phyloP scores from a whole-genome alignment of 1,140 invertebrate species.

The Drosophila mayri region DNA sequence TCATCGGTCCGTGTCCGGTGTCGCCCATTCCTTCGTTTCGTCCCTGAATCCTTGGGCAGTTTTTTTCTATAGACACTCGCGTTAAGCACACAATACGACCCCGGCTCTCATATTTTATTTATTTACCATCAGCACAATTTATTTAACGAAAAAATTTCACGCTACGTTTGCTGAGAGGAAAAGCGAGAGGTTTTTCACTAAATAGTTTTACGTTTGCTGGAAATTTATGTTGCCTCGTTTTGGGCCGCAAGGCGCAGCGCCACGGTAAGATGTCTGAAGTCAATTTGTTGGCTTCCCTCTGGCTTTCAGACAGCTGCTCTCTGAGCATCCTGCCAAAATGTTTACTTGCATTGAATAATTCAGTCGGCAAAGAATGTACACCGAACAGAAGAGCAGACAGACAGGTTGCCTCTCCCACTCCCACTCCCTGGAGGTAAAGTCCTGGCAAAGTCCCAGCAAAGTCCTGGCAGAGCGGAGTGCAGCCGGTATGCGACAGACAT shows the following conservation, averaged over 20 bases:
- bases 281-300: conserved; percentile 65
- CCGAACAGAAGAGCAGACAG: conserved; percentile 16
- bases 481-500: conserved; percentile 37
- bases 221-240: conserved; percentile 55
- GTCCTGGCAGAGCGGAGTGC: conserved; percentile 30
- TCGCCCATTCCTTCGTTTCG: conserved; percentile 3
- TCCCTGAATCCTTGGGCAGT: conserved; percentile 3
- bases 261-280: conserved; percentile 57
- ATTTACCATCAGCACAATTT: conserved; percentile 61
- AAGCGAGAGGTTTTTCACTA: conserved; percentile 55
- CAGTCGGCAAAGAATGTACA: conserved; percentile 37
- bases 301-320: conserved; percentile 35
- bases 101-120: conserved; percentile 57
- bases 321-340: conserved; percentile 55
- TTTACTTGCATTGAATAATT: conserved; percentile 65
- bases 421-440: conserved; percentile 3
- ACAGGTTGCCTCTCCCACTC: not conserved
- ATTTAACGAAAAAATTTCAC: conserved; percentile 62
- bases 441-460: conserved; percentile 24
- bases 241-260: conserved; percentile 3
- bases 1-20: conserved; percentile 26
- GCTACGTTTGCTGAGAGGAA: conserved; percentile 22
- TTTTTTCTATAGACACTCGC: conserved; percentile 31
- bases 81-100: conserved; percentile 53
- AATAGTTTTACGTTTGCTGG: conserved; percentile 73